Base-by-base conservation (phyloP, 92 coral and sea anemone species). In the Montipora capitata region DNA sequence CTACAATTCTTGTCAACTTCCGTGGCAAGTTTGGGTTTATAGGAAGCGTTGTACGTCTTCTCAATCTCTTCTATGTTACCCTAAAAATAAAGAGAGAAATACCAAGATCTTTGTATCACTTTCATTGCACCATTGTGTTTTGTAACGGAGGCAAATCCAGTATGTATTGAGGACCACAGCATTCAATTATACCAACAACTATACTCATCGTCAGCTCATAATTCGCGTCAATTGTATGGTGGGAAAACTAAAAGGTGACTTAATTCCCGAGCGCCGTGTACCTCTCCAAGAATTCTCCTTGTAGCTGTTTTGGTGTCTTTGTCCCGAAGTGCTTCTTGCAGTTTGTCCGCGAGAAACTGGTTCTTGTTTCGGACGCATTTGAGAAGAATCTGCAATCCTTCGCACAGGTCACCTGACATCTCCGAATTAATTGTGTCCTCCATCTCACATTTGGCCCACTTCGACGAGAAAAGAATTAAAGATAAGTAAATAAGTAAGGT, bases 1-100 rank as follows among this genome's bases (percentile, higher is more conserved):
- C 94, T 91, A 68, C 95, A 90, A 69, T 92, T 94, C 81, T 94
- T 94, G 79, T 97, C 93, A 18, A 97, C 94, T 57, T 97, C 99
- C 41, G 73, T 91, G 59, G 91, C 94, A 12, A 97, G 96, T 27
- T 81, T 92, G 12, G 92, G 93, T 76, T 92, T 88, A 88, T 94
- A 88, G 61, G 79, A 45, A 6, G 91, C 65, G 62, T 97, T 97
- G 94, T 97, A 97, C 13, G 90, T 69, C 17, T 90, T 79, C 79
- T 87, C 89, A 38, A 95, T 81, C 10, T 94, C 94, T 42, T 87
- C 75, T n/a, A 94, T 43, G 13, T 76, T 45, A 66, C 85, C 92
- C 98, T 95, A 78, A 8, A 83, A 54, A 54, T 54, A 13, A 54
- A 54, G 52, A 48, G 61, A 54, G 61, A 54, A 54, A 54, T 3